A percentile compares a stretch with the other conserved stretches of the same genome.
Conservation (phyloP, 2,888 invertebrate species). For the Germaria angustata region DNA sequence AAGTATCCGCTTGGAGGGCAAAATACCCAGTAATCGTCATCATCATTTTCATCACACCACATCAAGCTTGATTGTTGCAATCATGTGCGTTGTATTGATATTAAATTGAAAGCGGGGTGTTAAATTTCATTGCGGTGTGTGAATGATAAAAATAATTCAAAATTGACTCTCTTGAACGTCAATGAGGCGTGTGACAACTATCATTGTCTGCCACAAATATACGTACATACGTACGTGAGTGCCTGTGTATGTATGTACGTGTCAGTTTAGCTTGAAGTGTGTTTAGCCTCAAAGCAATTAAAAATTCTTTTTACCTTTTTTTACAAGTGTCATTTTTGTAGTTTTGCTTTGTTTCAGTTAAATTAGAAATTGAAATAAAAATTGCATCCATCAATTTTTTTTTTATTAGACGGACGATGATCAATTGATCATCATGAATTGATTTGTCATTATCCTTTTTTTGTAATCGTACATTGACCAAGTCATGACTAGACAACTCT, state of each 20-base stretch:
- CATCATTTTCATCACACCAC: neutral
- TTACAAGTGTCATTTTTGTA: conserved; percentile 17
- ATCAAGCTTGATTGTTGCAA: conserved; percentile 25
- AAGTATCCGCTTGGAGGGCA: conserved; percentile 10
- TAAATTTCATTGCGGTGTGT: conserved; percentile 58
- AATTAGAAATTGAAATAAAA: neutral
- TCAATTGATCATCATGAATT: conserved; percentile 53
- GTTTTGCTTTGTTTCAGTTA: neutral
- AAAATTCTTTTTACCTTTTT: conserved; percentile 48
- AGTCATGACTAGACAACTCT: conserved; percentile 61
- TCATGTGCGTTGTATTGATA: conserved; percentile 29
- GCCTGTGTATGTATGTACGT: neutral
- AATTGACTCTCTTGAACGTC: conserved; percentile 60
- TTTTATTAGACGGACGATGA: conserved; percentile 54
- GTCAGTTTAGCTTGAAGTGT: conserved; percentile 10
- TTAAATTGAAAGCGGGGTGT: conserved; percentile 53
- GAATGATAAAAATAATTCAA: conserved; percentile 20
- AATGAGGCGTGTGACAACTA: conserved; percentile 64
- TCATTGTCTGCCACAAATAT: conserved; percentile 33
- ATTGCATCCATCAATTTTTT: conserved; percentile 59
- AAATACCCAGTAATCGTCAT: conserved; percentile 1
- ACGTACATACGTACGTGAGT: neutral
- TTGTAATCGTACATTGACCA: conserved; percentile 53
- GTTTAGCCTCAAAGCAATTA: conserved; percentile 46
- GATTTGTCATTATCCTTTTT: conserved; percentile 60